Percentiles rank a stretch among this genome's conserved stretches.
These are phyloP conservation scores for Aphelinus certus DNA, from an alignment of 1,140 invertebrate species.

Conservation along the genomic window DNA sequence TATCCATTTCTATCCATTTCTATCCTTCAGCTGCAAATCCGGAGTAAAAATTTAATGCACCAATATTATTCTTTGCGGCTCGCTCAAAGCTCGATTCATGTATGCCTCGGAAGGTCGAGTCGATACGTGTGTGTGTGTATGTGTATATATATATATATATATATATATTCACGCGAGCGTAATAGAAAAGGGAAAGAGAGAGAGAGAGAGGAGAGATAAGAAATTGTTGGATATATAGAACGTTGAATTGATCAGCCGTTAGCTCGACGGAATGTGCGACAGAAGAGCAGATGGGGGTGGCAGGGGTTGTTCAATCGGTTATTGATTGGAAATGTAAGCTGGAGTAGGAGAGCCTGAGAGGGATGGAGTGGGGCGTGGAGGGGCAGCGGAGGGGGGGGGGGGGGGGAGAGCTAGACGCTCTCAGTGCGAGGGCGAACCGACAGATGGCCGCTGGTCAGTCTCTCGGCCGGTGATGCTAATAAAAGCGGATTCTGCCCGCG, in stretches of 20 bases:
- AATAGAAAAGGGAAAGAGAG: background rate
- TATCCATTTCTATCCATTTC: no score
- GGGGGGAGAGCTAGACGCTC: slow-evolving; percentile 21
- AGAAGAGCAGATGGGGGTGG: slow-evolving; percentile 46
- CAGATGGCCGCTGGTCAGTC: slow-evolving; percentile 61
- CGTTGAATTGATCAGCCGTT: slow-evolving; percentile 56
- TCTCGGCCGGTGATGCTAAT: background rate
- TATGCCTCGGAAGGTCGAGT: no score
- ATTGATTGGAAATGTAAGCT: slow-evolving; percentile 65
- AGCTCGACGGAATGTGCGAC: slow-evolving; percentile 53
- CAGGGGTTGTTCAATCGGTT: slow-evolving; percentile 62
- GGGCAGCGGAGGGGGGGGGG: slow-evolving; percentile 23
- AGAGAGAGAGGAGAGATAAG: background rate
- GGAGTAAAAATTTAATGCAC: no score
- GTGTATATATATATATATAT: background rate
- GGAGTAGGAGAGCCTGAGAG: slow-evolving; percentile 34
- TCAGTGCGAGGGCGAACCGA: slow-evolving; percentile 53
- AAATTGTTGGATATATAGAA: slow-evolving; percentile 37
- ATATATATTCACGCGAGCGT: no score
- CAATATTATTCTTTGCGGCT: no score
- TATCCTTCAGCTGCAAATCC: no score
- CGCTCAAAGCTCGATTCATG: no score
- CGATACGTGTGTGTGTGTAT: no score
- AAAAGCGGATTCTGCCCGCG: no score
- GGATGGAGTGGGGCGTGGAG: slow-evolving; percentile 29